These are phyloP conservation scores for Hedychridium roseum DNA, from an alignment of 2,888 invertebrate genomes.

Conservation along the genomic window DNA sequence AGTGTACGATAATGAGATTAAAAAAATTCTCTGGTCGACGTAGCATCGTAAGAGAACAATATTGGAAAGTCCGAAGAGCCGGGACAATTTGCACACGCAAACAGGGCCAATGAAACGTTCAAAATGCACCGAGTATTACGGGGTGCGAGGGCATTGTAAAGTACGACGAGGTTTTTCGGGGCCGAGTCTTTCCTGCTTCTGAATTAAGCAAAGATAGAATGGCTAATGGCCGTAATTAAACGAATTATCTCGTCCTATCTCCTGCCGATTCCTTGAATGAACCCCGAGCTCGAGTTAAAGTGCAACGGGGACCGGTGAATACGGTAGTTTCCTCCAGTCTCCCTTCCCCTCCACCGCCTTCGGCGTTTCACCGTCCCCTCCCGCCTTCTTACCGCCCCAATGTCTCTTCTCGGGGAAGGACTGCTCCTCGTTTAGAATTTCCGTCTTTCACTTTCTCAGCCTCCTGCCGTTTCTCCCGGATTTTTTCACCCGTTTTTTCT, in stretches of 20 bases:
- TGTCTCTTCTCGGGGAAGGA: background rate
- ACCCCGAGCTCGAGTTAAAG: slow-evolving; percentile 12
- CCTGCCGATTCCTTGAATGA: slow-evolving; percentile 16
- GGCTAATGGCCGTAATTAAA: slow-evolving; percentile 42
- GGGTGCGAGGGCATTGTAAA: background rate
- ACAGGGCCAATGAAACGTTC: no score
- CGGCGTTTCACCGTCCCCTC: background rate
- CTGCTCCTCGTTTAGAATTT: background rate
- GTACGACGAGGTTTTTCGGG: background rate
- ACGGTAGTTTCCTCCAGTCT: slow-evolving; percentile 6
- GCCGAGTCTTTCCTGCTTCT: slow-evolving; percentile 6
- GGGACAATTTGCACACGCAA: no score
- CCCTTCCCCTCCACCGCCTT: background rate
- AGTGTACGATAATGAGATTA: no score
- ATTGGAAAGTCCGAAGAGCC: no score
- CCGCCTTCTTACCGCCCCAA: background rate
- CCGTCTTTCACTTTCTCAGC: background rate
- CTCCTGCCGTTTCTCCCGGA: no score
- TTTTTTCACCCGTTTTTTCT: no score
- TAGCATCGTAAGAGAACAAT: no score
- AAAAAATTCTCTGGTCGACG: no score
- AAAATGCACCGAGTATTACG: no score
- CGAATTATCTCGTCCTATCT: slow-evolving; percentile 30
- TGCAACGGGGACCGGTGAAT: slow-evolving; percentile 17
- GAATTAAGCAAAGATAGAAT: slow-evolving; percentile 27